Evolutionary conservation across 1,140 invertebrate species (phyloP), one percentile per base, ranked within the genome.

Genomic region (Kradibia gibbosae): DNA sequence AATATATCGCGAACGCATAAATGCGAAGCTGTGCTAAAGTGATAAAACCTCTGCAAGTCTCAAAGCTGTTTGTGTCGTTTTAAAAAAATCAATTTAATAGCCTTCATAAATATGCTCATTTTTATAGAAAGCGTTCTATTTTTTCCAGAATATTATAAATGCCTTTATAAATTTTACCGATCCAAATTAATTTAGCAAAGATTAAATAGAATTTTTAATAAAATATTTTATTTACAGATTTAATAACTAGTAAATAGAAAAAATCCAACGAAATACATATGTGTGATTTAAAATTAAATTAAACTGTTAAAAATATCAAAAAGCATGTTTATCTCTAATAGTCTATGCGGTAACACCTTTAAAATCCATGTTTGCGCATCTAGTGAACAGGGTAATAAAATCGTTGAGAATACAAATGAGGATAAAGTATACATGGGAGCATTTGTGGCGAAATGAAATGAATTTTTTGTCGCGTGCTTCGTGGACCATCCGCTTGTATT

Each of bases 351-450:
- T 60, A 25, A 55, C 22, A 17, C 53, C 53, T 55, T n/a, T n/a
- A 11, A 60, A 60, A 60, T 60, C 57, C n/a, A 60, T 60, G 25
- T 60, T 60, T 60, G 25, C 25, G 8, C 57, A 60, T 60, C n/a
- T 28, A 60, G 25, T 31, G 11, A 60, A 11, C 3, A 25, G n/a
- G 57, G n/a, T 67, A 67, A 39, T 34, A 67, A 67, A 67, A 34
- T 11, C 62, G 31, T 39, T 7, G 34, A 34, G 5, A 22, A 34
- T 39, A 78, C 57, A 71, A 39, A 31, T 78, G 55, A 42, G 55
- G 73, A 39, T 31, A 53, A 48, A 62, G 70, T 62, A 72, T 28
- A 36, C 78, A 62, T 53, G 57, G 39, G 48, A 45, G 71, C 67
- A 39, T 45, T 48, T 39, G 42, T n/a, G 31, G 67, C 42, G 15